phyloP scores from a whole-genome alignment of 2,113 vertebrate species.

The Naja naja region DNA sequence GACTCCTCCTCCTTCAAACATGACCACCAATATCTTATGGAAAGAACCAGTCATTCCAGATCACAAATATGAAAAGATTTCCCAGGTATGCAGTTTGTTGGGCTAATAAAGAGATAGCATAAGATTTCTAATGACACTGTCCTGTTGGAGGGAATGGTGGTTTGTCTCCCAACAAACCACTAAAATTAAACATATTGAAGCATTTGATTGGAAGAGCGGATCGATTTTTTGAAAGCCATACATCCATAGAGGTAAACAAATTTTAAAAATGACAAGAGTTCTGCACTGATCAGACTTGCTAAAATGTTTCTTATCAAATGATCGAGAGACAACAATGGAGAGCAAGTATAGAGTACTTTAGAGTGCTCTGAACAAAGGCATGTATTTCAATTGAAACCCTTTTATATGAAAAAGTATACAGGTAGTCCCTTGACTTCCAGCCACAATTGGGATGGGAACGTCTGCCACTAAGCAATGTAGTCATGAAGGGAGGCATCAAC shows the following conservation, averaged over 20 bases:
- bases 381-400: neutral
- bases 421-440: neutral
- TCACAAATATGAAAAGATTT: slow-evolving; percentile 80
- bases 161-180: neutral
- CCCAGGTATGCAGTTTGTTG: slow-evolving; percentile 74
- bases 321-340: neutral
- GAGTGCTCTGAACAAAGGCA: neutral
- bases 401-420: neutral
- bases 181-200: neutral
- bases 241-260: neutral
- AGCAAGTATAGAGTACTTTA: neutral
- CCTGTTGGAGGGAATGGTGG: no score
- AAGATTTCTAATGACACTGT: neutral
- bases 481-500: neutral
- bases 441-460: neutral
- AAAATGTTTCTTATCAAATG: neutral
- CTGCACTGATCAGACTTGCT: neutral
- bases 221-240: neutral
- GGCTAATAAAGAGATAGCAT: neutral
- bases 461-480: neutral
- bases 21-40: slow-evolving; percentile 78
- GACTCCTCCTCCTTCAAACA: slow-evolving; percentile 83
- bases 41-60: slow-evolving; percentile 85
- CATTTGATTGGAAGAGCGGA: neutral
- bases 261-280: neutral